phyloP scores from a whole-genome alignment of 2,113 vertebrate genomes.

The Tapirus terrestris region DNA sequence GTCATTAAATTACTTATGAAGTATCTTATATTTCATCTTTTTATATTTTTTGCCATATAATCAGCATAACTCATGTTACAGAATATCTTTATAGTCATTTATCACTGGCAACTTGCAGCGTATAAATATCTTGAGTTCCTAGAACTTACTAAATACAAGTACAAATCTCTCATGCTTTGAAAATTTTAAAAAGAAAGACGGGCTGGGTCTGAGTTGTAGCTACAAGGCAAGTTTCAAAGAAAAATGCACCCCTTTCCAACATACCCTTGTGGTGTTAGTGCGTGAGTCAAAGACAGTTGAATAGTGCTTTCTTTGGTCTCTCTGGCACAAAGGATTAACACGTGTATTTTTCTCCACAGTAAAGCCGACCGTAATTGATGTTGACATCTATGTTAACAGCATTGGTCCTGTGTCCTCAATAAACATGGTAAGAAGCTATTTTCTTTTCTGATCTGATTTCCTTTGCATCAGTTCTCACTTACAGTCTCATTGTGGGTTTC shows the following conservation, averaged over 20 bases:
- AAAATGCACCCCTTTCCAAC: background rate
- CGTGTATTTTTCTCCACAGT: conserved; percentile 86
- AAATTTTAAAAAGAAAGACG: background rate
- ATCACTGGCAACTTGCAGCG: background rate
- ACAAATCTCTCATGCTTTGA: background rate
- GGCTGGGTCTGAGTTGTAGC: background rate
- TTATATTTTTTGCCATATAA: background rate
- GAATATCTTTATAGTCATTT: background rate
- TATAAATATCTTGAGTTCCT: background rate
- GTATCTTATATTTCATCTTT: background rate
- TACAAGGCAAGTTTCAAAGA: background rate
- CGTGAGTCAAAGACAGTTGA: background rate
- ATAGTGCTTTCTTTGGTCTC: background rate
- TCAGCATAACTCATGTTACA: background rate
- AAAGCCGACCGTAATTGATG: conserved; percentile 95
- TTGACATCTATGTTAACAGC: conserved; percentile 98
- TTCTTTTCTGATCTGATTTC: background rate
- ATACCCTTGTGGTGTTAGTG: rapidly evolving
- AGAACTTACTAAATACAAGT: background rate
- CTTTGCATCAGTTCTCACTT: background rate
- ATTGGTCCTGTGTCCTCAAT: conserved; percentile 98
- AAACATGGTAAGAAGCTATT: conserved; percentile 93
- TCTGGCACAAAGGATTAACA: conserved; percentile 17
- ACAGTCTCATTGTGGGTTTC: background rate
- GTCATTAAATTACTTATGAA: background rate